Conservation (phyloP, 2,888 invertebrate species). For the Spialia ferax region DNA sequence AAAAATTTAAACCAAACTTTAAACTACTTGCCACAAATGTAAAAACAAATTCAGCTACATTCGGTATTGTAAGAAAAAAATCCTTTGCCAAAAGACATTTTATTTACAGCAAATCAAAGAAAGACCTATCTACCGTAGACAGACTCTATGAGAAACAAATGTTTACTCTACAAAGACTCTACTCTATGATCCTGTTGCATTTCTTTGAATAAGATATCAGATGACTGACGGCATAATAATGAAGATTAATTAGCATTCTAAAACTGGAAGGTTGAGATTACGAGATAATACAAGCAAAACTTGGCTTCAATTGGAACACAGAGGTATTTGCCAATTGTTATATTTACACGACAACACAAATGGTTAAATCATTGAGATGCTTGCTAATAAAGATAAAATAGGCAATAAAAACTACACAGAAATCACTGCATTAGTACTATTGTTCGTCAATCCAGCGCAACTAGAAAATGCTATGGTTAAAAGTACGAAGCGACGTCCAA, state of each 20-base stretch:
- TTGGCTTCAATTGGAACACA: conserved; percentile 23
- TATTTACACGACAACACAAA: conserved; percentile 18
- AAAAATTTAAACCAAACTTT: background rate
- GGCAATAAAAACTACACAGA: conserved; percentile 1
- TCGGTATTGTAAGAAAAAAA: background rate
- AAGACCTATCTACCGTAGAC: background rate
- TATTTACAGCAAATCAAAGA: background rate
- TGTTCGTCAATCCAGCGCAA: conserved; percentile 6
- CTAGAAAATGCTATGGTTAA: conserved; percentile 23
- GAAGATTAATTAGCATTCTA: conserved; percentile 38
- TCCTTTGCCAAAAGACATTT: background rate
- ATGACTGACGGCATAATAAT: conserved; percentile 20
- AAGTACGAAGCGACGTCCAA: conserved; percentile 6
- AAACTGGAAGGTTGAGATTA: conserved; percentile 38
- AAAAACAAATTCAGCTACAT: background rate
- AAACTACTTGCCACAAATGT: background rate
- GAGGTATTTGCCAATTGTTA: conserved; percentile 36
- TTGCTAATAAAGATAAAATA: conserved; percentile 2
- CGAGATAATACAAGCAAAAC: conserved; percentile 26
- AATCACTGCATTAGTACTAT: background rate
- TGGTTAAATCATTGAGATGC: background rate
- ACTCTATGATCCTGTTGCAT: conserved; percentile 5
- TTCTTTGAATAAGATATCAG: conserved; percentile 19
- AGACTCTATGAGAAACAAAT: background rate
- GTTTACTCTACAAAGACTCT: background rate